Evolutionary conservation across 2,888 invertebrate genomes (phyloP).

Genomic region (Drosophila kuntzei): DNA sequence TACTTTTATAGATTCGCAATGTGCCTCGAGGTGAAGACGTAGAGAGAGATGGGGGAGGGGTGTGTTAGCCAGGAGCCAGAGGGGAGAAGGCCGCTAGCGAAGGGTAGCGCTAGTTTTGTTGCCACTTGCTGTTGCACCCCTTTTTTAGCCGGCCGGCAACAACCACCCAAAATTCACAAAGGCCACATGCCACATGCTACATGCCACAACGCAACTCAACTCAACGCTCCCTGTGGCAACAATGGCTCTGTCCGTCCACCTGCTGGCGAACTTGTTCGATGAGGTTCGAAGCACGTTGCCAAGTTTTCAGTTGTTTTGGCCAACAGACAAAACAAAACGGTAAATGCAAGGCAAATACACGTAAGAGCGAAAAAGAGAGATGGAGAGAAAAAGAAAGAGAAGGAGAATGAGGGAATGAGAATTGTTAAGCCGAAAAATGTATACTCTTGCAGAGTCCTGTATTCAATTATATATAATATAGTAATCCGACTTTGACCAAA

Average conservation of each 20-base stretch:
- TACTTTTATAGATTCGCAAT: constrained; percentile 85
- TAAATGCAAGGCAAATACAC: constrained; percentile 45
- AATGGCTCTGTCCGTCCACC: constrained; percentile 35
- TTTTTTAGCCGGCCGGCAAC: constrained; percentile 74
- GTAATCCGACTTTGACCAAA: too few species aligned
- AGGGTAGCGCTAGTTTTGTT: constrained; percentile 37
- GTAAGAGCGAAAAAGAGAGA: constrained; percentile 7
- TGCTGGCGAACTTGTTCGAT: constrained; percentile 65
- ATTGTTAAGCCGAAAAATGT: not conserved
- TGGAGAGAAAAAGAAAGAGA: not conserved
- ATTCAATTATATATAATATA: too few species aligned
- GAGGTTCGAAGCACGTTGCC: constrained; percentile 77
- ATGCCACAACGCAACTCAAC: constrained; percentile 1
- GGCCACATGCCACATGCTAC: constrained; percentile 11
- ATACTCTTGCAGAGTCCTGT: not conserved
- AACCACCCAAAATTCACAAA: constrained; percentile 54
- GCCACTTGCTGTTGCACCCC: constrained; percentile 46
- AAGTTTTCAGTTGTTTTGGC: constrained; percentile 57
- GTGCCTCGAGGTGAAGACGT: constrained; percentile 55
- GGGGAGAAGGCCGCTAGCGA: constrained; percentile 8
- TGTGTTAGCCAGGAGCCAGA: constrained; percentile 35
- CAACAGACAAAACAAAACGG: constrained; percentile 48
- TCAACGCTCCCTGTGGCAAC: constrained; percentile 13
- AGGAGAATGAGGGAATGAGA: not conserved
- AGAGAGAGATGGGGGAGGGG: not conserved